Conservation (phyloP, 2,797 vertebrate species). For the Clamator glandarius region DNA sequence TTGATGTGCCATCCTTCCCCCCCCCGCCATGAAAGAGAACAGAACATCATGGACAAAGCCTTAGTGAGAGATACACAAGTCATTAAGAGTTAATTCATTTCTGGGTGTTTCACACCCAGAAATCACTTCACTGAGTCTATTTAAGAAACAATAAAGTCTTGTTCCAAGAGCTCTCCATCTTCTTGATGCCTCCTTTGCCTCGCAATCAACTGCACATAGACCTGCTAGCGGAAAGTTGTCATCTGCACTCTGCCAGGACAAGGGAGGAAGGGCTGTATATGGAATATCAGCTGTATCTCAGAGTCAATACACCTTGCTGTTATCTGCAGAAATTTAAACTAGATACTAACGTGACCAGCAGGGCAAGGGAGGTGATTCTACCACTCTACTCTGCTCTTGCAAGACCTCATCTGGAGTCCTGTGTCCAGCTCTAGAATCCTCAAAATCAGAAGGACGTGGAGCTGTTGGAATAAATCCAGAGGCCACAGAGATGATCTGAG, state of each 20-base stretch:
- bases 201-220: background rate
- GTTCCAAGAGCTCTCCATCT: background rate
- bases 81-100: background rate
- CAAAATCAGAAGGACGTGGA: too few relatives aligned
- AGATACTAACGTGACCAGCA: too few relatives aligned
- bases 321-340: background rate
- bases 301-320: background rate
- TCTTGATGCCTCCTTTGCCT: background rate
- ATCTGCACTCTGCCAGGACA: background rate
- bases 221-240: background rate
- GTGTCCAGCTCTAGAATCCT: too few relatives aligned
- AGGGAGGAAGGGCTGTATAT: background rate
- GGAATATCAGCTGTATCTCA: background rate
- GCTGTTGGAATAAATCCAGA: too few relatives aligned
- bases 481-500: too few relatives aligned
- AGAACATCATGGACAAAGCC: background rate
- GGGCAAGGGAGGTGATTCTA: too few relatives aligned
- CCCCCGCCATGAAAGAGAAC: background rate
- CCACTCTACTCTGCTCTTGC: too few relatives aligned
- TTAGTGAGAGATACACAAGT: background rate
- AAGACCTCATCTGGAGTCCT: too few relatives aligned
- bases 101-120: background rate
- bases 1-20: background rate
- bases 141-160: background rate
- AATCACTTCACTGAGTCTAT: background rate